Base-by-base conservation (phyloP, 1,140 invertebrate genomes). In the Pachypeltis micranthus region DNA sequence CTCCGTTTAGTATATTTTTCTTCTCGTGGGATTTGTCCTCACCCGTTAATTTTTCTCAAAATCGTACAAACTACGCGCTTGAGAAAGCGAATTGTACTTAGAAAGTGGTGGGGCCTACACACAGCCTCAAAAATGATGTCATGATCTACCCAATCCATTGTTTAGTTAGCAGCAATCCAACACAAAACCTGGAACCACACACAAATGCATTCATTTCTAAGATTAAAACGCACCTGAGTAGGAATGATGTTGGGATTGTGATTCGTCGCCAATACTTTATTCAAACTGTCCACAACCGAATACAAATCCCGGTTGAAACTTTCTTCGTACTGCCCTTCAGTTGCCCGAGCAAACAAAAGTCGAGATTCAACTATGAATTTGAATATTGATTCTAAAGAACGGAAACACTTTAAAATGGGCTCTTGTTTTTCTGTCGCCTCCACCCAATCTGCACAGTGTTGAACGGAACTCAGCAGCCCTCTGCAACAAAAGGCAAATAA, bases 361-460 rank as follows among this genome's bases (percentile, higher is more conserved):
- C 94, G 79, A 28, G 93, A 96, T 67, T 94, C 89, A 14, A 98
- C 93, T 3, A 97, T 90, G 67, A 98, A 85, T 69, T 96, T 93
- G 74, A 97, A 93, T 68, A 98, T 91, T 66, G 93, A 96, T 73
- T 96, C 93, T 7, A 96, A 77, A 0, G 92, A 92, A 58, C 87
- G 83, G 64, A 94, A 92, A 71, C 91, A 93, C 69, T 91, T 92
- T 68, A 91, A 84, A 44, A 94, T 91, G 0, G 90, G 86, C 69
- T 93, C 89, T 66, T 92, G 90, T 51, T 88, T 86, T 64, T 93
- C 90, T 0, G 86, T 85, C 1, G 85, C 83, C 1, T 83, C 83
- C n/a, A 91, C 87, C 76, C 88, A 86, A 62, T 93, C 90, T 0
- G 93, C 90, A 75, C 93, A 94, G 71, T 93, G 90, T 70, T 92